Base-by-base conservation (phyloP, 1,140 invertebrate species). In the Pinna nobilis region DNA sequence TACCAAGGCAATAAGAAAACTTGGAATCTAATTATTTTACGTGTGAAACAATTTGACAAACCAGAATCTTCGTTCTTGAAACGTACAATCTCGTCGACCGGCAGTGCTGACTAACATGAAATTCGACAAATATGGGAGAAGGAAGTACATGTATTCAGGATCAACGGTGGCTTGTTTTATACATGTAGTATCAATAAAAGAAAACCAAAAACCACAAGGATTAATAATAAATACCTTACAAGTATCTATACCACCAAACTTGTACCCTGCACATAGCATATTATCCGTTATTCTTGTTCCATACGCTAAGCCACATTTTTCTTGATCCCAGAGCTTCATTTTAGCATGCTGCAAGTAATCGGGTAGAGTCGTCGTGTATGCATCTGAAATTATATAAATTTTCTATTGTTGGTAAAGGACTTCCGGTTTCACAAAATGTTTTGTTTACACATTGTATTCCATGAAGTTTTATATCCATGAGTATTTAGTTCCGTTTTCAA, bases 231-330 rank as follows among this genome's bases (percentile, higher is more conserved):
- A 37, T 51, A 86, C 85, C 77, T 84, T 84, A 68, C 86, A 87
- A 7, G 84, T 77, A 41, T 87, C 86, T 0, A 80, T 76, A 71
- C 91, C 90, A 25, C 88, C 85, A 28, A 84, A 87, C 65, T 90
- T 85, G 33, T 89, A 89, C 6, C 91, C 91, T 18, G 91, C 91
- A 83, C 91, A 92, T 41, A 92, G 49, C 81, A 86, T 83, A 13
- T 73, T 69, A 44, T 78, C 78, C 32, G 77, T 80, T 3, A 82
- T 30, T n/a, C 71, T 61, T 2, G 49, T 35, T 4, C 39, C 32
- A 59, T 86, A 86, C 2, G 70, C 66, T 15, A 28, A 51, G 20
- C 63, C 53, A 59, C 84, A 86, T 51, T 78, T 76, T 2, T 63
- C 39, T 6, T 81, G 65, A 0, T 41, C 39, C 76, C 80, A 76